These are phyloP conservation scores for Orientallactaga sibirica DNA, from an alignment of 2,797 vertebrate genomes.

Conservation along the genomic window DNA sequence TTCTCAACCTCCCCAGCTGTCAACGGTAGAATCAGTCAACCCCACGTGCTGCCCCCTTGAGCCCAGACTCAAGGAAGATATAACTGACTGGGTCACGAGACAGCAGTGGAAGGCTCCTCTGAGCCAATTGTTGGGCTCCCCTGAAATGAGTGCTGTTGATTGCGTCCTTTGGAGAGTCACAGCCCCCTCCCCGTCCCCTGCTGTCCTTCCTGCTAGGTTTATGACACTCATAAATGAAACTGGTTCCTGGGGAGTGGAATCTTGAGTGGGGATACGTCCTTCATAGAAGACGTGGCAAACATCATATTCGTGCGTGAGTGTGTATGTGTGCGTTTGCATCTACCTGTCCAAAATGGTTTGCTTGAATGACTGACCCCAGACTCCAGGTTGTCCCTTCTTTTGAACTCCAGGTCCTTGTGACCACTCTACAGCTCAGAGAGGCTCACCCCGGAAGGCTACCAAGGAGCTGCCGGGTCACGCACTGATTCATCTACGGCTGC, in stretches of 20 bases:
- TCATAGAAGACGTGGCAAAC: not conserved
- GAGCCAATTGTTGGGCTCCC: not conserved
- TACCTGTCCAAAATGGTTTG: not conserved
- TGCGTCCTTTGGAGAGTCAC: not conserved
- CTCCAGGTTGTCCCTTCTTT: not conserved
- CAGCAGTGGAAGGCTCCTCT: not conserved
- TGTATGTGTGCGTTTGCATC: not conserved
- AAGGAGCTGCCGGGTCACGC: not conserved
- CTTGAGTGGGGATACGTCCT: not conserved
- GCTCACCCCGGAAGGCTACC: not conserved
- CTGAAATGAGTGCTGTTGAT: not conserved
- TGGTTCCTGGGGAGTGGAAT: not conserved
- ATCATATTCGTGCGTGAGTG: rapidly evolving
- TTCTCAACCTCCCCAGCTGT: not conserved
- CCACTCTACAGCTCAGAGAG: not conserved
- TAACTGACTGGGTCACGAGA: not conserved
- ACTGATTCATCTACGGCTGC: not conserved
- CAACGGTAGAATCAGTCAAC: not conserved
- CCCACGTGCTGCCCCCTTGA: not conserved
- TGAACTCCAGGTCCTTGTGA: not conserved
- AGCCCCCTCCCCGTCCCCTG: not conserved
- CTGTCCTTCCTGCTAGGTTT: not conserved
- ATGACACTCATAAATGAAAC: not conserved
- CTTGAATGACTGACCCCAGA: not conserved
- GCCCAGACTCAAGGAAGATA: not conserved